Evolutionary conservation across 1,140 invertebrate species (phyloP), one percentile per base, ranked within the genome.

Genomic region (Drosophila pseudoananassae): DNA sequence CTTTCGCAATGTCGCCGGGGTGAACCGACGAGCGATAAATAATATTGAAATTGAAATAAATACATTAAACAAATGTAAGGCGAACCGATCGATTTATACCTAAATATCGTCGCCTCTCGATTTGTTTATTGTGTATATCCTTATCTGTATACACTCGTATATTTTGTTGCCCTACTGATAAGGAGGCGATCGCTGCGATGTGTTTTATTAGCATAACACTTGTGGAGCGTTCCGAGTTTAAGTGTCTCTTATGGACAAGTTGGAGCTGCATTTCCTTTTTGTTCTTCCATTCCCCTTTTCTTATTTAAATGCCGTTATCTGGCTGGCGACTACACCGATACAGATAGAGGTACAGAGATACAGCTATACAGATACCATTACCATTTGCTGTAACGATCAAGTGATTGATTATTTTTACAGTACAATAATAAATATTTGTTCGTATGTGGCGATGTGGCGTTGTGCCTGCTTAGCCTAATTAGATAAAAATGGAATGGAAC

Each of bases 121-220:
- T 63, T 27, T 69, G 60, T 75, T 53, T 65, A 74, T 23, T 49
- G 66, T 74, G 5, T 53, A 47, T 65, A 74, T 75, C 47, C 54
- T 40, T 73, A 53, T 63, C 47, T 58, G 45, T 61, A 60, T 9
- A 40, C 20, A 36, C 52, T 33, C 43, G 51, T 49, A 49, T 78
- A 52, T 69, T 49, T 54, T 75, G 72, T 82, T 82, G 54, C 65
- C 60, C 69, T 47, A 46, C 57, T 82, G 82, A 87, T 87, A 87
- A 87, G 75, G 47, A 10, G 17, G 12, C 45, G 61, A 69, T 69
- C 49, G 25, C 5, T 55, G 54, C 83, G 82, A 78, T 88, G 75
- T 83, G 75, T 83, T 87, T 89, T 87, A 87, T 87, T 87, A 87
- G 83, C 83, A 87, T 87, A 87, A 88, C 83, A 87, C 83, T 87